These are phyloP conservation scores for Agrenia bidenticulata DNA, from an alignment of 2,888 invertebrate species.

Conservation along the genomic window DNA sequence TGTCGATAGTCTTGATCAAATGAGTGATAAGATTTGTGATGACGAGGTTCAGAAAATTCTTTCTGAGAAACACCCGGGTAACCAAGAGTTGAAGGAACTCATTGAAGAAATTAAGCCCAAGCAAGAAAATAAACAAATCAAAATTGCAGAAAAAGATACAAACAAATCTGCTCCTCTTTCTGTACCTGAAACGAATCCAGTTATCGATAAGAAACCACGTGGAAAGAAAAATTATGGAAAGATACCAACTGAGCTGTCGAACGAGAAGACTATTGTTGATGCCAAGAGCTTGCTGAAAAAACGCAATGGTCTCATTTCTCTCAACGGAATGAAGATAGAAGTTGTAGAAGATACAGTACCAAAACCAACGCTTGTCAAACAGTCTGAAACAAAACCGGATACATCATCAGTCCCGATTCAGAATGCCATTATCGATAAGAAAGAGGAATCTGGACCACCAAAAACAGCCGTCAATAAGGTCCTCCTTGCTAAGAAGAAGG, in stretches of 20 bases:
- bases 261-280: neutral
- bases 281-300: neutral
- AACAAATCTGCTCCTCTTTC: neutral
- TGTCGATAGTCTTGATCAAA: conserved; percentile 23
- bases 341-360: neutral
- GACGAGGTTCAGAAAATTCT: too few species aligned
- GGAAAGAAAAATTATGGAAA: too few species aligned
- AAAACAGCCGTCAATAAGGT: neutral
- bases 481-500: conserved; percentile 3
- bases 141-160: neutral
- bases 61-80: neutral
- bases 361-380: neutral
- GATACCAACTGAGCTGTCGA: neutral
- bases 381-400: neutral
- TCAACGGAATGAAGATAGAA: neutral
- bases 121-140: neutral
- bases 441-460: neutral
- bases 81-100: neutral
- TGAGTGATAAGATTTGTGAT: neutral
- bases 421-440: neutral
- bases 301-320: neutral
- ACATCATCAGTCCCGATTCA: too few species aligned
- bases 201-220: too few species aligned
- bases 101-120: conserved; percentile 15
- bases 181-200: conserved; percentile 3